Percentiles rank a stretch among this genome's conserved stretches.
Evolutionary conservation across 2,888 invertebrate species (phyloP).

Genomic region (Ophion ellenae): DNA sequence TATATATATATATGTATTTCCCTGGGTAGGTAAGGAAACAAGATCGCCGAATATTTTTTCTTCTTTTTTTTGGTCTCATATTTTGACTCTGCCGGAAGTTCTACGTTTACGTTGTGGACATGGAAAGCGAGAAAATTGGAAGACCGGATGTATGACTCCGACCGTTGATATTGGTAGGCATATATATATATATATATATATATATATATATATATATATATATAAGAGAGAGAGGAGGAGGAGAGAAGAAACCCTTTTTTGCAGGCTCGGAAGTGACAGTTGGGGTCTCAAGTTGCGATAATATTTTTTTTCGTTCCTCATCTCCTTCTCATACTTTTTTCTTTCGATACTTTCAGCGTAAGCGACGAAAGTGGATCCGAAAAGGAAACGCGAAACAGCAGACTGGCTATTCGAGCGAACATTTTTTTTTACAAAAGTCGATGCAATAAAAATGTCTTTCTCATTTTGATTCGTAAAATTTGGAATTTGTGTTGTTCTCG

Average conservation of each 20-base stretch:
- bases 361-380: too few relatives aligned
- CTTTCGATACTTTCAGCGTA: too few relatives aligned
- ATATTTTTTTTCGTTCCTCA: not conserved
- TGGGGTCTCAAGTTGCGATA: not conserved
- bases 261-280: not conserved
- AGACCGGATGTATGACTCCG: slow-evolving; percentile 31
- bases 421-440: too few relatives aligned
- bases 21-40: slow-evolving; percentile 24
- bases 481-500: not conserved
- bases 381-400: too few relatives aligned
- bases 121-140: slow-evolving; percentile 32
- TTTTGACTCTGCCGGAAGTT: slow-evolving; percentile 49
- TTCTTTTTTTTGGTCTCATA: not conserved
- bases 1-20: not conserved
- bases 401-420: too few relatives aligned
- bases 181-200: not conserved
- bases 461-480: not conserved
- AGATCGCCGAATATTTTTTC: slow-evolving; percentile 25
- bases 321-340: not conserved
- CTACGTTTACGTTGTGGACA: slow-evolving; percentile 42
- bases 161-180: not conserved
- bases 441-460: not conserved
- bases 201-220: not conserved
- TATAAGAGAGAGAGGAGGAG: not conserved
- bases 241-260: slow-evolving; percentile 7